Evolutionary conservation across 2,888 invertebrate species (phyloP), one percentile per base, ranked within the genome.

Genomic region (Campoplex capitator): DNA sequence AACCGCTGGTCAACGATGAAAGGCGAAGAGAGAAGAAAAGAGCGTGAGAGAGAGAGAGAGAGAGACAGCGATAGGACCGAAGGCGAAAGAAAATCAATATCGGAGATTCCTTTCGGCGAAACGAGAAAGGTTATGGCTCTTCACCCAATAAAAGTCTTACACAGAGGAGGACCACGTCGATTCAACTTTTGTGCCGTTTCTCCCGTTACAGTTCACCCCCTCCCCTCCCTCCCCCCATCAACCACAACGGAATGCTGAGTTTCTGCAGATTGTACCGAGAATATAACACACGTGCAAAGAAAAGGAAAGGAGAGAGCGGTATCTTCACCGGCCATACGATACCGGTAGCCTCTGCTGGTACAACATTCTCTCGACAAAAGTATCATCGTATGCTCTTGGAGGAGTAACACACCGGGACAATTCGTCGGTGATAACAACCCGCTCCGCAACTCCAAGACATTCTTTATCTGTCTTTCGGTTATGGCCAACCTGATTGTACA

Each of bases 11-110:
- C 83, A 68, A 79, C 70, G 70, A 28, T 56, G 58, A 67, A 67
- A 77, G 51, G 23, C 23, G 54, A 32, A 75, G 16, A 70, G n/a
- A 32, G 74, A 62, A 73, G 38, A 45, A 58, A 16, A 42, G 58
- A 42, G 58, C 32, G 42, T 18, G 68, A 51, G 23, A 28, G 70
- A 74, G 54, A 81, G 58, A 77, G 58, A 80, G 32, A 71, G 51
- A 45, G 82, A 28, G 38, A 54, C 42, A 13, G 71, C 13, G 13
- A 18, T 68, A 68, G 38, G 48, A 58, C n/a, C 42, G 71, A 68
- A 58, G 58, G 75, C 67, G 84, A 79, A 79, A 85, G 84, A 73
- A 87, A 87, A 87, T 87, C 87, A 87, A 87, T 87, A 87, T 84
- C 84, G 76, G 78, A 78, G 87, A 87, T 87, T 83, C 82, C 79